These are phyloP conservation scores for Todus mexicanus DNA, from an alignment of 2,797 vertebrate genomes.

Conservation along the genomic window DNA sequence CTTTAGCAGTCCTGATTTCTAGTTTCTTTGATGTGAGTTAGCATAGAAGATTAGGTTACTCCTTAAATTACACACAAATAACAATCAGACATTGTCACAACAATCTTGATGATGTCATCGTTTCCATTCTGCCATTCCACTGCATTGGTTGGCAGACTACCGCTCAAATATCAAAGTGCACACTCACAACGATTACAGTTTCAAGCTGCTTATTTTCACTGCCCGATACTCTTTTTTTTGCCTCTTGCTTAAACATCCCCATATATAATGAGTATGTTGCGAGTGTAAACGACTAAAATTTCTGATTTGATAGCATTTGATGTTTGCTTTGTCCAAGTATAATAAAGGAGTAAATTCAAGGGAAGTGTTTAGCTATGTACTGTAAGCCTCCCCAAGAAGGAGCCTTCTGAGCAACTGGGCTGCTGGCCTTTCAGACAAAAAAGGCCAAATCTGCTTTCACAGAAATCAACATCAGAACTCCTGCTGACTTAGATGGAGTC, in stretches of 20 bases:
- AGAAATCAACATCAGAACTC: neutral
- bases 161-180: neutral
- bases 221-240: neutral
- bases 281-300: neutral
- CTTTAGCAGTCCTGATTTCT: neutral
- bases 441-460: neutral
- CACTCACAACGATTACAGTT: neutral
- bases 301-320: neutral
- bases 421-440: neutral
- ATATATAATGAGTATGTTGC: neutral
- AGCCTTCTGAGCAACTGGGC: neutral
- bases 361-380: neutral
- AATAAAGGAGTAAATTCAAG: neutral
- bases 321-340: neutral
- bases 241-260: neutral
- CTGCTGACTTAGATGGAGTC: neutral
- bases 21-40: slow-evolving; percentile 26
- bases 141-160: neutral
- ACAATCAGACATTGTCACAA: slow-evolving; percentile 41
- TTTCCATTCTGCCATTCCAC: neutral
- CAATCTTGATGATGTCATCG: slow-evolving; percentile 4
- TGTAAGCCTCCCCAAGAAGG: neutral
- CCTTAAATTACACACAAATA: slow-evolving; percentile 35
- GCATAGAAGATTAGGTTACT: slow-evolving; percentile 37
- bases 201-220: neutral